phyloP scores from a whole-genome alignment of 2,888 invertebrate species.

The Ophion costatus region DNA sequence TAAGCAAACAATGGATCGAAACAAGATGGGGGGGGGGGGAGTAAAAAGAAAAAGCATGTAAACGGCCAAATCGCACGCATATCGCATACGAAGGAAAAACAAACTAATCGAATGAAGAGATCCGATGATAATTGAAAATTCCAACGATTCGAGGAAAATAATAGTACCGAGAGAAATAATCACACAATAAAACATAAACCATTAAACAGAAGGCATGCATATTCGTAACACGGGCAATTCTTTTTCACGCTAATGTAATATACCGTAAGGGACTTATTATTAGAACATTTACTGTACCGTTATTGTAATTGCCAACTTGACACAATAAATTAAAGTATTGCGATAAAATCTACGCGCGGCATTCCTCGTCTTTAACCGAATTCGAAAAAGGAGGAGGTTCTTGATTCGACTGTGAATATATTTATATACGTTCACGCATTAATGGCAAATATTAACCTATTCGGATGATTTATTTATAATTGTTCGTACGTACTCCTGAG shows the following conservation, averaged over 20 bases:
- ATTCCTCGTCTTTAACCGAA: not conserved
- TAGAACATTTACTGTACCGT: constrained; percentile 72
- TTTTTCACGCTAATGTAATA: constrained; percentile 73
- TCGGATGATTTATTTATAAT: too few relatives aligned
- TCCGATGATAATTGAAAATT: not conserved
- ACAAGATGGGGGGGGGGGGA: not conserved
- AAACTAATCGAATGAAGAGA: not conserved
- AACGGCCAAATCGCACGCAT: constrained; percentile 36
- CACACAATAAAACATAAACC: constrained; percentile 34
- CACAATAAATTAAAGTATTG: constrained; percentile 76
- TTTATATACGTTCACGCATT: too few relatives aligned
- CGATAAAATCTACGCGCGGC: constrained; percentile 52
- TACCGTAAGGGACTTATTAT: constrained; percentile 61
- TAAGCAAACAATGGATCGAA: not conserved
- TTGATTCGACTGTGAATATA: too few relatives aligned
- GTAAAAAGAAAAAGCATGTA: constrained; percentile 12
- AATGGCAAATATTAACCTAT: too few relatives aligned
- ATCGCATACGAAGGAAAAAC: constrained; percentile 1
- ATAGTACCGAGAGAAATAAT: constrained; percentile 26
- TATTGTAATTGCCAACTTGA: constrained; percentile 78
- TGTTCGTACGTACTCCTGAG: too few relatives aligned
- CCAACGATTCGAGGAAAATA: not conserved
- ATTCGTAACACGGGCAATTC: constrained; percentile 63
- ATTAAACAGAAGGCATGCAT: constrained; percentile 50
- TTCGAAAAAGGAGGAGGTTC: too few relatives aligned